These are phyloP conservation scores for Synergus umbraculus DNA, from an alignment of 2,888 invertebrate genomes.

Conservation along the genomic window DNA sequence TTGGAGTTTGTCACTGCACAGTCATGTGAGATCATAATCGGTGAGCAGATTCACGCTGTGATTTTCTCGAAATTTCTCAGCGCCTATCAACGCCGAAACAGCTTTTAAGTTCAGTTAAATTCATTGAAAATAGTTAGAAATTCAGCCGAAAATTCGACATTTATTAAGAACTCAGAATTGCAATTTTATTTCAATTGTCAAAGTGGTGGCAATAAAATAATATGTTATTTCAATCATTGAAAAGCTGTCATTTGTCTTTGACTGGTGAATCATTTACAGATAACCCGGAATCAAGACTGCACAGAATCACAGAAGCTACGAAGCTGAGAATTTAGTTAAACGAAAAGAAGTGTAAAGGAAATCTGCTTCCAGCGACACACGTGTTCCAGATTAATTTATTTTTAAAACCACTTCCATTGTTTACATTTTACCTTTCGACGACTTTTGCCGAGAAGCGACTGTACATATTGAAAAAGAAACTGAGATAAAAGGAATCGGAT, in stretches of 20 bases:
- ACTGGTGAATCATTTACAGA: conserved; percentile 60
- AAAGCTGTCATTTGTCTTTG: conserved; percentile 33
- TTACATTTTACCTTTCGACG: neutral
- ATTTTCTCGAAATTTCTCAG: conserved; percentile 49
- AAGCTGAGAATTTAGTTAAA: conserved; percentile 61
- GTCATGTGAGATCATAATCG: conserved; percentile 68
- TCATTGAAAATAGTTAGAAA: conserved; percentile 27
- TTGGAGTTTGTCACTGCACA: conserved; percentile 66
- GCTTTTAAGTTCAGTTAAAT: conserved; percentile 13
- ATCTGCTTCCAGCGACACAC: conserved; percentile 14
- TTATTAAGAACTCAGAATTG: neutral
- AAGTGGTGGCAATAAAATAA: neutral
- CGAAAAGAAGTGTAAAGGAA: conserved; percentile 10
- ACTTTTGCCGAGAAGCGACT: conserved; percentile 27
- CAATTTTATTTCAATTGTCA: neutral
- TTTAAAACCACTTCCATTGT: neutral
- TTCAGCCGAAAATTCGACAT: neutral
- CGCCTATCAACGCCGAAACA: conserved; percentile 65
- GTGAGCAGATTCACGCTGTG: conserved; percentile 67
- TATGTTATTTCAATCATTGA: neutral
- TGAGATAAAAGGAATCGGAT: neutral
- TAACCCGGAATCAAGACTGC: conserved; percentile 71
- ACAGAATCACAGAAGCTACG: conserved; percentile 61
- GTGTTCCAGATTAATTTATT: conserved; percentile 27
- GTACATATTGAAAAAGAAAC: conserved; percentile 15